Percentiles rank a stretch among this genome's conserved stretches.
These are phyloP conservation scores for Colossoma macropomum DNA, from an alignment of 2,113 vertebrate species.

Conservation along the genomic window DNA sequence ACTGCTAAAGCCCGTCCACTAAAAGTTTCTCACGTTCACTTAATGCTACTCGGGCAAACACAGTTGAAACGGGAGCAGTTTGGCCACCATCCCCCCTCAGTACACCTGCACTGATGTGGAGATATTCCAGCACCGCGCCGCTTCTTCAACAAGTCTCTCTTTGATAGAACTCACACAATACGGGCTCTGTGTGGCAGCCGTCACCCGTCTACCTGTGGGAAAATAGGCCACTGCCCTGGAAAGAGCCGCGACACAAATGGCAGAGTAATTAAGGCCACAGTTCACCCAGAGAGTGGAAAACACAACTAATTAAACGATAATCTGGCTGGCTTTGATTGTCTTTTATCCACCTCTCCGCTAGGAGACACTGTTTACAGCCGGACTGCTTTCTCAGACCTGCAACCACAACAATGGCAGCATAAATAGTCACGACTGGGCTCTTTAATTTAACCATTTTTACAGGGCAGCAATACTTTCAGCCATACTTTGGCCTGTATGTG, in stretches of 20 bases:
- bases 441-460: too few species aligned
- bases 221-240: conserved; percentile 13
- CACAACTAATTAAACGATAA: not conserved
- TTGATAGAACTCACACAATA: conserved; percentile 76
- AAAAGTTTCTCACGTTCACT: not conserved
- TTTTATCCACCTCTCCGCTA: conserved; percentile 62
- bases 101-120: conserved; percentile 67
- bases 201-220: conserved; percentile 49
- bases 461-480: too few species aligned
- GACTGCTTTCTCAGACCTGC: not conserved
- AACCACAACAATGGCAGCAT: not conserved
- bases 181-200: conserved; percentile 67
- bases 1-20: not conserved
- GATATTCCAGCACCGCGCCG: conserved; percentile 72
- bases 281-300: not conserved
- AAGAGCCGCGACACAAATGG: conserved; percentile 20
- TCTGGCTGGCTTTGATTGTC: not conserved
- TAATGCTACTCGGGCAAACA: conserved; percentile 21
- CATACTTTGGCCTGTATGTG: too few species aligned
- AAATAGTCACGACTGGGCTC: not conserved
- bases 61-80: conserved; percentile 69
- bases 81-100: conserved; percentile 21
- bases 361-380: conserved; percentile 64
- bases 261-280: not conserved
- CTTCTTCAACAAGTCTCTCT: conserved; percentile 74